Percentiles rank a stretch among this genome's conserved stretches.
Conservation (phyloP, 2,888 invertebrate genomes). For the Agrochola circellaris region DNA sequence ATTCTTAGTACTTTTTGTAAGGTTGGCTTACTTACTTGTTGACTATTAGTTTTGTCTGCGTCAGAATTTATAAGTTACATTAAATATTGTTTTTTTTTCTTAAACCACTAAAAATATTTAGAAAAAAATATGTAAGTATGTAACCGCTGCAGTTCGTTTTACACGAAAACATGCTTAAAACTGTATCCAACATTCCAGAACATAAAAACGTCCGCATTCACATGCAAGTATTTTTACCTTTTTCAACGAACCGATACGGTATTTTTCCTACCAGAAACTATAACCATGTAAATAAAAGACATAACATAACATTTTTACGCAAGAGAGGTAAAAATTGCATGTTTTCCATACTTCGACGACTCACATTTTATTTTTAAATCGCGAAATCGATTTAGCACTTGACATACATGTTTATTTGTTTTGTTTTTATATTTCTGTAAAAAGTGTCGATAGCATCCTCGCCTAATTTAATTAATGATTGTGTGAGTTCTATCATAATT, state of each 20-base stretch:
- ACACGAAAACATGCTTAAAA: conserved; percentile 9
- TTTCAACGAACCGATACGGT: conserved; percentile 10
- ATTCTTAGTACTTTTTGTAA: conserved; percentile 7
- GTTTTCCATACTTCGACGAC: conserved; percentile 15
- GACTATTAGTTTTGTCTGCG: not conserved
- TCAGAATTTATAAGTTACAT: not conserved
- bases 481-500: not conserved
- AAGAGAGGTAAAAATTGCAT: not conserved
- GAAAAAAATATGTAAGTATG: not conserved
- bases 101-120: not conserved
- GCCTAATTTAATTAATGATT: not conserved
- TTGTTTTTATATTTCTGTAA: not conserved
- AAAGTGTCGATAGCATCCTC: not conserved
- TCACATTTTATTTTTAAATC: conserved; percentile 25
- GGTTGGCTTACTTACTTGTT: too few relatives aligned
- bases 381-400: conserved; percentile 3
- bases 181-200: not conserved
- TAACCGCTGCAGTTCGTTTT: not conserved
- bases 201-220: not conserved
- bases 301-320: conserved; percentile 26
- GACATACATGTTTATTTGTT: not conserved
- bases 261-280: conserved; percentile 15
- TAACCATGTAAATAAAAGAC: conserved; percentile 33
- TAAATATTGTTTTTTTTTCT: not conserved
- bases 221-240: conserved; percentile 13